phyloP scores from a whole-genome alignment of 2,113 vertebrate genomes.

The Gila orcuttii region DNA sequence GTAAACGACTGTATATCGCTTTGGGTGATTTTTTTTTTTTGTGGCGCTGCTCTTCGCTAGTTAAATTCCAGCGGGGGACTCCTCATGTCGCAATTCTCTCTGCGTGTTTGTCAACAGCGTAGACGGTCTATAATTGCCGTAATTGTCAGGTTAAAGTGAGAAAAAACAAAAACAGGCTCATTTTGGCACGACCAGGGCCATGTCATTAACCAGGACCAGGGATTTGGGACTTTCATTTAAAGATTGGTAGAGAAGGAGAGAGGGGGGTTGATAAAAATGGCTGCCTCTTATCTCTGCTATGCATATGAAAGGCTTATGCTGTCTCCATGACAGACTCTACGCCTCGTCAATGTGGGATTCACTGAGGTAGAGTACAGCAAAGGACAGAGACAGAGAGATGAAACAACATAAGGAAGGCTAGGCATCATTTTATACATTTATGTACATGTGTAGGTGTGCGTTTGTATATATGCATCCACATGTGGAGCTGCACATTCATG shows the following conservation, averaged over 20 bases:
- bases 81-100: conserved; percentile 64
- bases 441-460: conserved; percentile 47
- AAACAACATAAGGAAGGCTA: conserved; percentile 66
- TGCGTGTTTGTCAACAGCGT: conserved; percentile 74
- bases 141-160: conserved; percentile 73
- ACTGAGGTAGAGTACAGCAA: conserved; percentile 68
- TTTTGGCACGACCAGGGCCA: conserved; percentile 63
- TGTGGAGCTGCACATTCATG: conserved; percentile 41
- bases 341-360: conserved; percentile 75
- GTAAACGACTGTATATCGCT: conserved; percentile 57
- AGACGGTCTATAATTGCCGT: conserved; percentile 71
- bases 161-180: conserved; percentile 67
- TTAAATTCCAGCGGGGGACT: conserved; percentile 73
- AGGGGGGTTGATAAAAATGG: conserved; percentile 78
- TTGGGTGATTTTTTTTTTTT: conserved; percentile 62
- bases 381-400: conserved; percentile 1
- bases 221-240: conserved; percentile 72
- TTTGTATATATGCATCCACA: conserved; percentile 26
- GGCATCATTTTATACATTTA: conserved; percentile 66
- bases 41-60: conserved; percentile 59
- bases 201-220: conserved; percentile 73
- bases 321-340: conserved; percentile 76
- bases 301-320: conserved; percentile 81
- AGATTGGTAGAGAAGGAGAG: conserved; percentile 41
- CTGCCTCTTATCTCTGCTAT: conserved; percentile 79